These are phyloP conservation scores for Pristionchus mayeri DNA, from an alignment of 2,888 invertebrate species.

Conservation along the genomic window DNA sequence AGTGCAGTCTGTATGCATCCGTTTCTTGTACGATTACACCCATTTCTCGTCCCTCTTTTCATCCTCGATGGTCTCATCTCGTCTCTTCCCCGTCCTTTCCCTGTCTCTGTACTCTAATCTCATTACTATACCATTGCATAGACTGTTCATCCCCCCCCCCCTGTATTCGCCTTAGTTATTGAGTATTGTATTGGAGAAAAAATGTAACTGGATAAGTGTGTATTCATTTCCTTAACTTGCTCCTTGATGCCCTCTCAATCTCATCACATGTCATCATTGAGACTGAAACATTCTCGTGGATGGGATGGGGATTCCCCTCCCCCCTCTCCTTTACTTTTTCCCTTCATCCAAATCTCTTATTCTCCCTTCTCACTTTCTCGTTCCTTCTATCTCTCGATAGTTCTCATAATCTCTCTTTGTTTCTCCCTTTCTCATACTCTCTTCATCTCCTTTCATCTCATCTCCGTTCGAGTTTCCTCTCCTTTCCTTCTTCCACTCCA, in stretches of 20 bases:
- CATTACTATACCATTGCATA: not conserved
- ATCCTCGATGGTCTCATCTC: slow-evolving; percentile 1
- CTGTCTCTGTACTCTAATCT: not conserved
- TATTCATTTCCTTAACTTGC: not conserved
- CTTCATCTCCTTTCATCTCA: no score
- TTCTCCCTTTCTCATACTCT: not conserved
- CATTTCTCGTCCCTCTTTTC: not conserved
- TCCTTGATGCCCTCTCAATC: not conserved
- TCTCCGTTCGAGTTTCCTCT: not conserved
- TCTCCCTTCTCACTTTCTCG: not conserved
- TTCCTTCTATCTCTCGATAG: not conserved
- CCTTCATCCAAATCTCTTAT: not conserved
- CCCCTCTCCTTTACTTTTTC: not conserved
- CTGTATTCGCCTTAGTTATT: not conserved
- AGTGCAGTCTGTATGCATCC: not conserved
- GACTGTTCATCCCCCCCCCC: not conserved
- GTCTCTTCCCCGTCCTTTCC: not conserved
- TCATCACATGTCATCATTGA: not conserved
- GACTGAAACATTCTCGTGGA: not conserved
- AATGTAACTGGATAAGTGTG: no score
- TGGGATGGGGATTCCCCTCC: not conserved
- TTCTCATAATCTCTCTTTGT: not conserved
- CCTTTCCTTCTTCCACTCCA: not conserved
- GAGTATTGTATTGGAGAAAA: no score
- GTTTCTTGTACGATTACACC: not conserved